A percentile compares a stretch with the other conserved stretches of the same genome.
Evolutionary conservation across 2,888 invertebrate genomes (phyloP).

Genomic region (Eurytoma californica): DNA sequence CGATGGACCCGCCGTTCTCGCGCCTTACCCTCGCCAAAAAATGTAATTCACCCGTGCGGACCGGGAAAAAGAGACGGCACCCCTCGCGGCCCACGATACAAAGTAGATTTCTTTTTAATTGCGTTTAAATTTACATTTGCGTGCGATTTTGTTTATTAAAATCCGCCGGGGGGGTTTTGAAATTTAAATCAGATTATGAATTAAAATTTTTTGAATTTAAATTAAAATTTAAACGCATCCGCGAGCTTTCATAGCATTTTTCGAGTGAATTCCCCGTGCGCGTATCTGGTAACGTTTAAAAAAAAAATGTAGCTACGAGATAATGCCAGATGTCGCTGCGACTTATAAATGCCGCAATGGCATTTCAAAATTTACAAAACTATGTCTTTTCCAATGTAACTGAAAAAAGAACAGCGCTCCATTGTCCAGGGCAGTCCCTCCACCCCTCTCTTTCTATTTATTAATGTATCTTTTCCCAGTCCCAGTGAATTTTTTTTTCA

Average conservation of each 20-base stretch:
- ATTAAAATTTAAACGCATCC: slow-evolving; percentile 3
- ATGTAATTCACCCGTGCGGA: not conserved
- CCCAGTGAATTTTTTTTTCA: slow-evolving; percentile 19
- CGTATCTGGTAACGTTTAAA: not conserved
- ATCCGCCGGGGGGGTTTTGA: not conserved
- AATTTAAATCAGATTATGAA: slow-evolving; percentile 29
- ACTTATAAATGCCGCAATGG: not conserved
- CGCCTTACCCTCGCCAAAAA: slow-evolving; percentile 22
- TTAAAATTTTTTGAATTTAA: slow-evolving; percentile 10
- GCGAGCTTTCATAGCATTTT: not conserved
- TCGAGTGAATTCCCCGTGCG: not conserved
- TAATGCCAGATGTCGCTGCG: not conserved
- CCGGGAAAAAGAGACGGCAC: not conserved
- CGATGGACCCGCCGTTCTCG: slow-evolving; percentile 9
- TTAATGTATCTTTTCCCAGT: slow-evolving; percentile 24
- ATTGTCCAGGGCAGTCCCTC: slow-evolving; percentile 3
- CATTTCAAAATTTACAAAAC: slow-evolving; percentile 7
- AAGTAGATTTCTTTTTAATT: slow-evolving; percentile 39
- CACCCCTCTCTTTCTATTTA: slow-evolving; percentile 14
- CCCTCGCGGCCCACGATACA: no score
- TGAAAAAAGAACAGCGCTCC: not conserved
- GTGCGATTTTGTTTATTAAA: slow-evolving; percentile 29
- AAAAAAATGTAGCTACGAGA: no score
- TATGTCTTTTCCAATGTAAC: not conserved
- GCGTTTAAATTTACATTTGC: slow-evolving; percentile 33